Conservation (phyloP, 2,797 vertebrate genomes). For the Mastacembelus armatus region DNA sequence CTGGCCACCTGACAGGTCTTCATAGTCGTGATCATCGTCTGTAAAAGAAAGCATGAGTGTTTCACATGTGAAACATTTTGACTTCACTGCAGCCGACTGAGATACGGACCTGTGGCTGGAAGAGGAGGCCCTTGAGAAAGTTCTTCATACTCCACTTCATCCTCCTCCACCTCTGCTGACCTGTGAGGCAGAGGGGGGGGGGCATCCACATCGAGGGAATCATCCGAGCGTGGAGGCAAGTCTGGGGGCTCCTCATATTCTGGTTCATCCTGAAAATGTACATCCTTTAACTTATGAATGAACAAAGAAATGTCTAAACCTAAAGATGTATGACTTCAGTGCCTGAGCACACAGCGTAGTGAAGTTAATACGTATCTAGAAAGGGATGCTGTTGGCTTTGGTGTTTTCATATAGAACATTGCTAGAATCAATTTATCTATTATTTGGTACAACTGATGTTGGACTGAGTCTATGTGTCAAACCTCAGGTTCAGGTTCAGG, state of each 20-base stretch:
- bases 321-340: too few relatives aligned
- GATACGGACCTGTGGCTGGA: slow-evolving; percentile 49
- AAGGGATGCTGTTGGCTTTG: too few relatives aligned
- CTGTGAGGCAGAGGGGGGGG: slow-evolving; percentile 42
- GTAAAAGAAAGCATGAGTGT: not conserved
- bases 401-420: too few relatives aligned
- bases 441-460: not conserved
- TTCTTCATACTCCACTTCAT: slow-evolving; percentile 62
- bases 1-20: slow-evolving; percentile 76
- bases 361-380: not conserved
- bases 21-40: slow-evolving; percentile 78
- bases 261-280: slow-evolving; percentile 63
- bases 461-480: slow-evolving; percentile 6
- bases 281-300: too few relatives aligned
- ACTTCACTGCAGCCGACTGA: not conserved
- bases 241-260: slow-evolving; percentile 83
- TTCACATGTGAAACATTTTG: not conserved
- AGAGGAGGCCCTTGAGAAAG: not conserved
- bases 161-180: slow-evolving; percentile 23
- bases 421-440: not conserved
- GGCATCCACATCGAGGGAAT: slow-evolving; percentile 36
- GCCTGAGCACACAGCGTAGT: not conserved
- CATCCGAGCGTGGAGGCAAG: slow-evolving; percentile 81
- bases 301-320: too few relatives aligned
- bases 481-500: slow-evolving; percentile 29